Evolutionary conservation across 2,888 invertebrate genomes (phyloP), one percentile per base, ranked within the genome.

Genomic region (Trimorus sp.): DNA sequence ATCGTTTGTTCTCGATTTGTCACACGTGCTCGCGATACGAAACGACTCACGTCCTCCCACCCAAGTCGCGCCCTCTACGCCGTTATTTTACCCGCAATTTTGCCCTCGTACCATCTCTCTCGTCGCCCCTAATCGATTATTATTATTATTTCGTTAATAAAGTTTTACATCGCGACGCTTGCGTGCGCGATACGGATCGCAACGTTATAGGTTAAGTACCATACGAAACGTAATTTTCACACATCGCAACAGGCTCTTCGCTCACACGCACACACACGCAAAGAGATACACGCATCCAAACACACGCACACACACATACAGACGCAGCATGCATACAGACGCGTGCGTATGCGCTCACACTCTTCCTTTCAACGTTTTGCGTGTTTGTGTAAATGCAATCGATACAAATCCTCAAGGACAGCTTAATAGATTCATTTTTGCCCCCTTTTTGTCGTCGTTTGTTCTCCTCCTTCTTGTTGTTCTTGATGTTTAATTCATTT

Each of bases 191-290:
- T 87, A 87, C 84, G 83, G 84, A 83, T 83, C 71, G 74, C 83
- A 86, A 85, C 84, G 84, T 92, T 77, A 78, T 73, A 93, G 93
- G 93, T 93, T 93, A 93, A 93, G 92, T 93, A 93, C 93, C 93
- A 93, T 93, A 93, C 93, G 92, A 92, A 93, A 93, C 92, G 93
- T 93, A 93, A 93, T 93, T 78, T 88, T 26, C 26, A 26, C 26
- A 26, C 26, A 4, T 26, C 26, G 26, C 26, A 26, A 26, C 26
- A 26, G 26, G 4, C 26, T 26, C 26, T 26, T 70, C 76, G 62
- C 62, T 83, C 81, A 77, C 65, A 42, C 74, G 26, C 26, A 26
- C 26, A 26, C 26, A 26, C 26, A 26, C 26, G 26, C 26, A 26
- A 26, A 26, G 26, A 26, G 26, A 26, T 26, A 26, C 26, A 26